Evolutionary conservation across 1,140 invertebrate species (phyloP).

Genomic region (Coenobita brevimanus): DNA sequence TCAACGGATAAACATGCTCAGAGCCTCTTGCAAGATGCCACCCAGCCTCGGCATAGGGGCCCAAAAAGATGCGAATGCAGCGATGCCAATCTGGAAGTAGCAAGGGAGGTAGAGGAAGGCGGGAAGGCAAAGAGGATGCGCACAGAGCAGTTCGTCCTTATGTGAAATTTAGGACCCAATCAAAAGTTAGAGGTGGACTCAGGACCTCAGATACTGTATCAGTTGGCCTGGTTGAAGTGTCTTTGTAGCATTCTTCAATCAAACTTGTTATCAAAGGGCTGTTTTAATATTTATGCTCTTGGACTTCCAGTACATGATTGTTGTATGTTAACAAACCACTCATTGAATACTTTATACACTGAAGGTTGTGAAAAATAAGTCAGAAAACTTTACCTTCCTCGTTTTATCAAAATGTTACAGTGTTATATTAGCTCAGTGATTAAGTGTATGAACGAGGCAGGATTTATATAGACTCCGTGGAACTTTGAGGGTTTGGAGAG

Average conservation of each 20-base stretch:
- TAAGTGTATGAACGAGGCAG: conserved; percentile 1
- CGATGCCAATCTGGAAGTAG: neutral
- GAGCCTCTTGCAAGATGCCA: neutral
- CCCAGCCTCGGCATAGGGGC: neutral
- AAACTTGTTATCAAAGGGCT: conserved; percentile 26
- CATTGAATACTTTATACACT: conserved; percentile 34
- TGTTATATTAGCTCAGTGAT: neutral
- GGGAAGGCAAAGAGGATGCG: conserved; percentile 36
- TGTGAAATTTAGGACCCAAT: conserved; percentile 28
- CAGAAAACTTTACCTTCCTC: conserved; percentile 17
- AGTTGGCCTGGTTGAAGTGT: neutral
- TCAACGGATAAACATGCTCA: neutral
- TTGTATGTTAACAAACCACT: conserved; percentile 20
- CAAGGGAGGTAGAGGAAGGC: conserved; percentile 16
- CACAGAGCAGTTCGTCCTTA: conserved; percentile 38
- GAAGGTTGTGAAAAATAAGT: conserved; percentile 54
- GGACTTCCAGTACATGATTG: conserved; percentile 45
- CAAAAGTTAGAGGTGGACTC: conserved; percentile 36
- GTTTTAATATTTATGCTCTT: conserved; percentile 5
- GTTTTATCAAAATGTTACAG: conserved; percentile 15
- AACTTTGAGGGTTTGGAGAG: no score
- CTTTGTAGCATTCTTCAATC: conserved; percentile 2
- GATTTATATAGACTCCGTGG: no score
- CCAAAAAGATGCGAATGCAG: conserved; percentile 32
- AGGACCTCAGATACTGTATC: conserved; percentile 12